These are phyloP conservation scores for Hymenopus coronatus DNA, from an alignment of 2,888 invertebrate genomes.

Conservation along the genomic window DNA sequence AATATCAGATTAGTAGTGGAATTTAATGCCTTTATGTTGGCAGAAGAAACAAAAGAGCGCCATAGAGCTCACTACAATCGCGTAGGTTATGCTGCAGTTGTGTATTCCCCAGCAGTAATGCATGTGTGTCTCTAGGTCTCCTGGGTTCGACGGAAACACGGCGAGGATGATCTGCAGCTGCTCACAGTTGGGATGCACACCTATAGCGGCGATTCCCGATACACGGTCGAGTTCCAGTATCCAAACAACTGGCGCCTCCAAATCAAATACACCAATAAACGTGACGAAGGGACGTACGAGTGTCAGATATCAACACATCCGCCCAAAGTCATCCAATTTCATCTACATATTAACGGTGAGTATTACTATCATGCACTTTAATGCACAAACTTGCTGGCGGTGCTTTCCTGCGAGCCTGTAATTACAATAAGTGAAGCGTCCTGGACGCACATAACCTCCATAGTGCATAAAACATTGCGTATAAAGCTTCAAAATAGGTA, in stretches of 20 bases:
- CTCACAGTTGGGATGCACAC: slow-evolving; percentile 65
- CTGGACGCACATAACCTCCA: neutral
- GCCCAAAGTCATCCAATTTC: slow-evolving; percentile 52
- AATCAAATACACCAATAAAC: slow-evolving; percentile 51
- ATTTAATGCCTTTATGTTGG: neutral
- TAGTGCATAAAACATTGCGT: too few relatives aligned
- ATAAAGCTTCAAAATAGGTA: too few relatives aligned
- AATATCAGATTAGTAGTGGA: neutral
- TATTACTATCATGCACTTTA: slow-evolving; percentile 1
- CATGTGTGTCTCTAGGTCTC: slow-evolving; percentile 54
- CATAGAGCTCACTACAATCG: too few relatives aligned
- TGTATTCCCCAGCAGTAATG: neutral
- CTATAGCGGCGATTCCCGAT: slow-evolving; percentile 53
- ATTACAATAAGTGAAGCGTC: neutral
- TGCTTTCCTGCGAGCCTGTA: neutral
- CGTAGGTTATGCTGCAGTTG: too few relatives aligned
- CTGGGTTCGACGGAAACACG: slow-evolving; percentile 63
- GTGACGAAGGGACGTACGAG: slow-evolving; percentile 54
- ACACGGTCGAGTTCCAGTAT: slow-evolving; percentile 53
- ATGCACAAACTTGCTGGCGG: too few relatives aligned
- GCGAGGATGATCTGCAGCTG: slow-evolving; percentile 62
- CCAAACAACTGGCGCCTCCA: slow-evolving; percentile 58
- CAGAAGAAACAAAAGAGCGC: slow-evolving; percentile 23
- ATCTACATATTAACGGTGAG: slow-evolving; percentile 52
- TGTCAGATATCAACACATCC: slow-evolving; percentile 57